A percentile compares a stretch with the other conserved stretches of the same genome.
These are phyloP conservation scores for Himalopsyche japonica DNA, from an alignment of 2,888 invertebrate genomes.

Conservation along the genomic window DNA sequence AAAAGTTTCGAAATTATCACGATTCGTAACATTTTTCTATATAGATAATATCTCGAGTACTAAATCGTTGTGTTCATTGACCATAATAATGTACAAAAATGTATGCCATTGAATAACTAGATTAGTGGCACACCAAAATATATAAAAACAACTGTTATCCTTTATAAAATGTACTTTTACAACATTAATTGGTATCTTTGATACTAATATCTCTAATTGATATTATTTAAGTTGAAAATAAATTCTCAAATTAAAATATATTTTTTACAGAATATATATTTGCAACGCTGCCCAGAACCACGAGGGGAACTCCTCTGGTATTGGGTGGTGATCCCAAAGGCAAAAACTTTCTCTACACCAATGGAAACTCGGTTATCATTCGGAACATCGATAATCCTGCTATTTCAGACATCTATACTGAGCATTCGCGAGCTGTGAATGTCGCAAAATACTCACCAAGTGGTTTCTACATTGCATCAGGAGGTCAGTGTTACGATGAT, in stretches of 20 bases:
- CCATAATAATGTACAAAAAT: neutral
- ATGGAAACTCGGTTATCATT: constrained; percentile 97
- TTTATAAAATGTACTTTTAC: neutral
- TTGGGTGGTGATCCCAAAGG: constrained; percentile 96
- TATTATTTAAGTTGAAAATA: neutral
- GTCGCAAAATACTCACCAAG: constrained; percentile 98
- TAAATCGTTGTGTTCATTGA: neutral
- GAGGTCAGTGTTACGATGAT: constrained; percentile 66
- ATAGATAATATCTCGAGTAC: neutral
- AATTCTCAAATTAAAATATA: neutral
- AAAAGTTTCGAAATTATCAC: too few relatives aligned
- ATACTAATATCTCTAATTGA: neutral
- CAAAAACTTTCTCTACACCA: constrained; percentile 93
- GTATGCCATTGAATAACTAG: neutral
- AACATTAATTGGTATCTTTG: neutral
- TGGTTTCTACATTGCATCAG: constrained; percentile 98
- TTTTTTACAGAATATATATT: constrained; percentile 77
- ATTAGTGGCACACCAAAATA: neutral
- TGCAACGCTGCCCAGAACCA: constrained; percentile 92
- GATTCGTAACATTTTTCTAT: neutral
- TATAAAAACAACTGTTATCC: neutral
- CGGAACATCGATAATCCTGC: constrained; percentile 95
- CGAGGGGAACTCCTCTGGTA: constrained; percentile 92
- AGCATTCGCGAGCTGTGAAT: constrained; percentile 93
- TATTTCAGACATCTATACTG: constrained; percentile 93